These are phyloP conservation scores for Bradysia coprophila DNA, from an alignment of 1,140 invertebrate species.

Conservation along the genomic window DNA sequence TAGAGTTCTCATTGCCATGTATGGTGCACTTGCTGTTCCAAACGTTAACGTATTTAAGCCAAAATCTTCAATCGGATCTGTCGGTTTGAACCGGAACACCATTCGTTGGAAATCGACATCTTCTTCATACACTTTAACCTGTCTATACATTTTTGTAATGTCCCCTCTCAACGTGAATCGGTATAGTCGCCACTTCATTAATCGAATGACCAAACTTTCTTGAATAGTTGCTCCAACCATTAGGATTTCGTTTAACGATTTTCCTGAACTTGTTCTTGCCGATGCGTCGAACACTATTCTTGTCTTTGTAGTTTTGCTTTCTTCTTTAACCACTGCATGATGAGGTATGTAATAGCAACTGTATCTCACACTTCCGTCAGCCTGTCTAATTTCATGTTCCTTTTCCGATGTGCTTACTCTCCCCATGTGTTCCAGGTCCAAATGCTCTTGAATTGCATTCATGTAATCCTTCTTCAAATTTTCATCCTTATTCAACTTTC, in stretches of 20 bases:
- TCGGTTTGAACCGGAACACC: constrained; percentile 10
- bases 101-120: constrained; percentile 14
- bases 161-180: constrained; percentile 12
- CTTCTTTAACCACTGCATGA: constrained; percentile 10
- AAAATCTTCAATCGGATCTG: constrained; percentile 12
- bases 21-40: constrained; percentile 11
- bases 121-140: constrained; percentile 2
- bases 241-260: constrained; percentile 15
- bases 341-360: constrained; percentile 7
- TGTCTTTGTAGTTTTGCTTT: constrained; percentile 7
- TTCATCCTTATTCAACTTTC: not conserved
- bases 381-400: not conserved
- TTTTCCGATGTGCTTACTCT: not conserved
- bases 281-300: constrained; percentile 10
- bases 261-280: constrained; percentile 7
- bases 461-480: not conserved
- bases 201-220: constrained; percentile 17
- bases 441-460: not conserved
- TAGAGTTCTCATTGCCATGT: constrained; percentile 6
- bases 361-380: not conserved
- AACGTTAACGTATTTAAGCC: constrained; percentile 15
- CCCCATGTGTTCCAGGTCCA: not conserved
- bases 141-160: constrained; percentile 15
- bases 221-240: constrained; percentile 17
- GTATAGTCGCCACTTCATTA: constrained; percentile 15